phyloP scores from a whole-genome alignment of 2,888 invertebrate genomes.

The Griposia aprilina region DNA sequence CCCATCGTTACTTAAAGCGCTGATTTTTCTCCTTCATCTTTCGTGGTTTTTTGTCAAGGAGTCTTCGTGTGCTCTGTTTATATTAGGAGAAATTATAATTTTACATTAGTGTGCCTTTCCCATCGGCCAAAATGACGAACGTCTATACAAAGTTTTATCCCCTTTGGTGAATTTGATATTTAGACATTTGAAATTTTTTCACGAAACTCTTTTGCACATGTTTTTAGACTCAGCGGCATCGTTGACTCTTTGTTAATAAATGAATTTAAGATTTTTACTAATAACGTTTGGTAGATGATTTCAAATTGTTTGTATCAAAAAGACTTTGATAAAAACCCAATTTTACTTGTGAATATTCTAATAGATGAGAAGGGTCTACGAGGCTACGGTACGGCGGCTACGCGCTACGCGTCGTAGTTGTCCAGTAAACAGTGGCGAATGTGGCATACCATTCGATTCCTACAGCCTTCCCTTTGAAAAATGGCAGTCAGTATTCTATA shows the following conservation, averaged over 20 bases:
- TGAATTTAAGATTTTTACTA: background rate
- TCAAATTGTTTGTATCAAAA: background rate
- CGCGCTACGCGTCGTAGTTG: background rate
- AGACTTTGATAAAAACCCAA: background rate
- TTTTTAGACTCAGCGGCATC: background rate
- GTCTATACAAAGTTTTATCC: background rate
- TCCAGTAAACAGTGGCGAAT: background rate
- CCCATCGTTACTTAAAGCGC: slow-evolving; percentile 24
- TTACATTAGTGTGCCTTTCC: background rate
- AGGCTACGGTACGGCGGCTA: background rate
- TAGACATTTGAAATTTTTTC: too few species aligned
- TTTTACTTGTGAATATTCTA: background rate
- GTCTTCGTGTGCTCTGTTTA: background rate
- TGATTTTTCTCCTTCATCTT: slow-evolving; percentile 23
- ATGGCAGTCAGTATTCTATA: too few species aligned
- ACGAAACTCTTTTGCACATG: background rate
- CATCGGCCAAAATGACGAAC: background rate
- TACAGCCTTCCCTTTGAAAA: too few species aligned
- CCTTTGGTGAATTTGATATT: too few species aligned
- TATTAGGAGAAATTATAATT: background rate
- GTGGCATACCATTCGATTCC: too few species aligned
- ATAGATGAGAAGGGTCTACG: slow-evolving; percentile 3
- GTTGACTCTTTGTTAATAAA: background rate
- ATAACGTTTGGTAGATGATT: background rate
- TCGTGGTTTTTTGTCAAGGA: slow-evolving; percentile 15